phyloP scores from a whole-genome alignment of 2,113 vertebrate species.

The Lamprologus ornatipinnis region DNA sequence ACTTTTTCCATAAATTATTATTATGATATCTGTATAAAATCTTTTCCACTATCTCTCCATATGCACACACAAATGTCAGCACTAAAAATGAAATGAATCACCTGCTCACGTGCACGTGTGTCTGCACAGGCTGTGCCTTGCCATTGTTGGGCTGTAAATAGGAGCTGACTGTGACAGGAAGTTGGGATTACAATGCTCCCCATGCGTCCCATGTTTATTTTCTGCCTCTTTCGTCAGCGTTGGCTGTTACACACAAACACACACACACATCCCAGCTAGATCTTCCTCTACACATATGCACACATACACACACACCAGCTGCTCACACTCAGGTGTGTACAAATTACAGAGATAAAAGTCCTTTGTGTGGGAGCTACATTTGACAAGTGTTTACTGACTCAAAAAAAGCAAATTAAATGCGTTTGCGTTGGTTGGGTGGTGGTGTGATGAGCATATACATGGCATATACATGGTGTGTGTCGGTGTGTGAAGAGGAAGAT shows the following conservation, averaged over 20 bases:
- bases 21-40: background rate
- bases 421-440: background rate
- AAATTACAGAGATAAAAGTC: constrained; percentile 8
- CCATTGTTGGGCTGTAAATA: constrained; percentile 68
- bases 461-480: background rate
- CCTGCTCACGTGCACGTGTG: background rate
- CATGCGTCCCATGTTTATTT: constrained; percentile 65
- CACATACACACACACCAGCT: constrained; percentile 36
- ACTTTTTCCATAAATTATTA: background rate
- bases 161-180: constrained; percentile 69
- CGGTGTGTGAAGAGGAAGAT: background rate
- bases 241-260: background rate
- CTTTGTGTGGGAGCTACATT: background rate
- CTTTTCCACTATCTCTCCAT: background rate
- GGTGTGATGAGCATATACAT: background rate
- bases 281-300: constrained; percentile 6
- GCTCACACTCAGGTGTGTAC: constrained; percentile 29
- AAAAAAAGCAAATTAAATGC: constrained; percentile 29
- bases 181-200: constrained; percentile 68
- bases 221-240: constrained; percentile 62
- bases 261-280: constrained; percentile 3
- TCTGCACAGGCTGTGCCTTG: constrained; percentile 38
- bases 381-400: constrained; percentile 29
- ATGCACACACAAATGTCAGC: background rate
- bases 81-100: constrained; percentile 5